Conservation (phyloP, 2,888 invertebrate species). For the Trichogramma evanescens region DNA sequence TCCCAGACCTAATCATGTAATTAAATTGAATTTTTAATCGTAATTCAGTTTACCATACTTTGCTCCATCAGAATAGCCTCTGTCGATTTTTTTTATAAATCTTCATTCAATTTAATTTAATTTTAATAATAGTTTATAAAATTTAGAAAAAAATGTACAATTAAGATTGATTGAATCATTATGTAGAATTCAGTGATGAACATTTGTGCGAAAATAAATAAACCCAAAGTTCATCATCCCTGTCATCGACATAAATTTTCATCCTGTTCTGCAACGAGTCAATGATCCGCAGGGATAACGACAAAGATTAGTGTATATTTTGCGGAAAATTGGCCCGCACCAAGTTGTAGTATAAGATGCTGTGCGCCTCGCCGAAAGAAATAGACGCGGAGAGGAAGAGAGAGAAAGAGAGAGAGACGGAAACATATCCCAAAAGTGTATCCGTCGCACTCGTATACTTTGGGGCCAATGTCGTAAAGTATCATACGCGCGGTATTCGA, state of each 20-base stretch:
- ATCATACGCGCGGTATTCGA: constrained; percentile 37
- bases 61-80: too few species aligned
- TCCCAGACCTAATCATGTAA: constrained; percentile 35
- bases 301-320: constrained; percentile 19
- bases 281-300: constrained; percentile 5
- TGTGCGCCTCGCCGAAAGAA: neutral
- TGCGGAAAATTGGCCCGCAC: constrained; percentile 17
- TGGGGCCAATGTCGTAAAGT: constrained; percentile 23
- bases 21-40: constrained; percentile 28
- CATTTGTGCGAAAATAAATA: too few species aligned
- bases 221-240: neutral
- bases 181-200: too few species aligned
- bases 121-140: too few species aligned
- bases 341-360: too few species aligned
- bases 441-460: neutral
- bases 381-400: neutral
- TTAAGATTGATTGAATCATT: too few species aligned
- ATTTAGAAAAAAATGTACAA: too few species aligned
- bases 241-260: neutral
- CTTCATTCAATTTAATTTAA: too few species aligned
- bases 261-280: constrained; percentile 1
- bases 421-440: constrained; percentile 1
- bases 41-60: too few species aligned
- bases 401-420: neutral
- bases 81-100: too few species aligned